Base-by-base conservation (phyloP, 2,888 invertebrate species). In the Crocallis elinguaria region DNA sequence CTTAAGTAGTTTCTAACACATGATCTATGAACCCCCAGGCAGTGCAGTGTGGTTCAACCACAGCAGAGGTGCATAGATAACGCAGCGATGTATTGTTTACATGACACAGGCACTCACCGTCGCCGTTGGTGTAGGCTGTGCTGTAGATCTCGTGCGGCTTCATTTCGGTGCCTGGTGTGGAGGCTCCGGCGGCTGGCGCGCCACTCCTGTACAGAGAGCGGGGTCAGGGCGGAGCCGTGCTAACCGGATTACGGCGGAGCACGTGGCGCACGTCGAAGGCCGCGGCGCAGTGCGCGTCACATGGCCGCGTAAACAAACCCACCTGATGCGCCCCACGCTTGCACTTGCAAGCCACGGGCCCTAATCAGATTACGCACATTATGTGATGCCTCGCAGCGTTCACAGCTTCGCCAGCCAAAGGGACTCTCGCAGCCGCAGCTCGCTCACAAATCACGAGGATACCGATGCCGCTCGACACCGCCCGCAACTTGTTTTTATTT, bases 111-210 rank as follows among this genome's bases (percentile, higher is more conserved):
- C 14, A 63, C 84, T 84, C 62, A 84, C 85, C 84, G 56, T 86
- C 83, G 25, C 86, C 86, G 69, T 87, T 86, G 57, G 75, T 74
- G 71, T 71, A 77, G n/a, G n/a, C n/a, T n/a, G n/a, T n/a, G n/a
- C n/a, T n/a, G 62, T 78, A 78, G 63, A n/a, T n/a, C n/a, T 84
- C 79, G 48, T 74, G 79, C 38, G 84, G 83, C 71, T 77, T 80
- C 86, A 86, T 86, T 70, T 65, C 64, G 59, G 57, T 54, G 48
- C 37, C 51, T 30, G 39, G 56, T 21, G 21, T 36, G 27, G 23
- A 5, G 13, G 21, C 35, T 39, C 49, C 55, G 35, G 50, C 58
- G 46, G 45, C 52, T 56, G 25, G 58, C 30, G 41, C 43, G 44
- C 57, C 11, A 25, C 35, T 16, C 49, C 60, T 60, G 60, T 44